Evolutionary conservation across 2,888 invertebrate genomes (phyloP), one percentile per base, ranked within the genome.

Genomic region (Rhopalosiphum nymphaeae): DNA sequence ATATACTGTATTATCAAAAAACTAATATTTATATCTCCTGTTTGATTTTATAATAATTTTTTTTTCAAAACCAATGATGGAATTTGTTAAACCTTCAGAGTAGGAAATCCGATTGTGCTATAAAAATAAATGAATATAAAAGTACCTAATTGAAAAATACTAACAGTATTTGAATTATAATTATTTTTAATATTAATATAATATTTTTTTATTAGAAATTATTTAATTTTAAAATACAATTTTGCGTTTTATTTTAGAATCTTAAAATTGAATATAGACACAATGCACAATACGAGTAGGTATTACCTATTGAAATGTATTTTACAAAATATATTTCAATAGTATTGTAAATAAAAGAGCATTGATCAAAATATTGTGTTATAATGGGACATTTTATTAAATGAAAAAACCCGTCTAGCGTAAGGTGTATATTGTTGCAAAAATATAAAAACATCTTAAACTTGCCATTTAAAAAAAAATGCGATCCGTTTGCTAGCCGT

Each of bases 381-480:
- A 57, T 56, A 89, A 29, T 57, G 42, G 42, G 57, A 29, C 57
- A 16, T 89, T 89, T 42, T 89, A 44, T 86, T 49, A 29, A 88
- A 53, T 29, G 49, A n/a, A 53, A 61, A 57, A 57, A 7, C 53
- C 26, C 26, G 36, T 29, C 57, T 89, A 26, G 21, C 26, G 44
- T 29, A 29, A 61, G 56, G 57, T 29, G 26, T 53, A 46, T 67
- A 46, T n/a, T 44, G n/a, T 90, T 49, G 21, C 46, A 42, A 67
- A 49, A 36, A 49, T 11, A 49, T 11, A 13, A 46, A 42, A 57
- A 44, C 29, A 29, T 89, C 57, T 61, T 44, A 57, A n/a, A 61
- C n/a, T 78, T 11, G 16, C 46, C 16, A n/a, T 57, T 86, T 91
- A 46, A 44, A 91, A 91, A 46, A 91, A 89, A 57, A 16, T 84